Evolutionary conservation across 2,797 vertebrate species (phyloP), one percentile per base, ranked within the genome.

Genomic region (Tenualosa ilisha): DNA sequence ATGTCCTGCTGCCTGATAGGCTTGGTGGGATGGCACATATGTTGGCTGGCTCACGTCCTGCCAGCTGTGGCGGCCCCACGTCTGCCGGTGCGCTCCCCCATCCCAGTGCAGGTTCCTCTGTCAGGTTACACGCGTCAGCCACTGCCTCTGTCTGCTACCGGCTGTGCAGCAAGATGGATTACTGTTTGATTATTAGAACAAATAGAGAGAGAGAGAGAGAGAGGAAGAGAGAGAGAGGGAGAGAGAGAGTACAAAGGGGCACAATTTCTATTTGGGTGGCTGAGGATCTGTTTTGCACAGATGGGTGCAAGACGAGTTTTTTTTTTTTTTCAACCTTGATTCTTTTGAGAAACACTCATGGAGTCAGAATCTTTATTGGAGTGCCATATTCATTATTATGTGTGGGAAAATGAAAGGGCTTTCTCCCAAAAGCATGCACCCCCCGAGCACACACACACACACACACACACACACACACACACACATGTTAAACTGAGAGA

Each of bases 131-230:
- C 87, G 86, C 89, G 85, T 81, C 91, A 90, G 86, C 85, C 86
- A 87, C 86, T 86, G 84, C 85, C 87, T 88, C 85, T 87, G 88
- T 88, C 86, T 86, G 84, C 81, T 54, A 63, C 90, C 89, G 86
- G 90, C 90, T 91, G 90, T 90, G 89, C 86, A 17, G 85, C 85
- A 89, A 90, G 90, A 91, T 91, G 89, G 90, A 91, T 91, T 89
- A 89, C 87, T 86, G 87, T 91, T 89, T 90, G 88, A 91, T 79
- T 89, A 86, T 88, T 86, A 81, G 89, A 88, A 85, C 84, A 51
- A 79, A 40, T 1, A 40, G 72, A 79, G 40, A 43, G 40, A 79
- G 72, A 46, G 17, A 79, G 37, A 79, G 72, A 79, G 20, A 46
- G 20, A 79, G 68, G 20, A 37, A 40, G 15, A 40, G 72, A 79